Evolutionary conservation across 2,888 invertebrate genomes (phyloP).

Genomic region (Archaeoteleia sp.): DNA sequence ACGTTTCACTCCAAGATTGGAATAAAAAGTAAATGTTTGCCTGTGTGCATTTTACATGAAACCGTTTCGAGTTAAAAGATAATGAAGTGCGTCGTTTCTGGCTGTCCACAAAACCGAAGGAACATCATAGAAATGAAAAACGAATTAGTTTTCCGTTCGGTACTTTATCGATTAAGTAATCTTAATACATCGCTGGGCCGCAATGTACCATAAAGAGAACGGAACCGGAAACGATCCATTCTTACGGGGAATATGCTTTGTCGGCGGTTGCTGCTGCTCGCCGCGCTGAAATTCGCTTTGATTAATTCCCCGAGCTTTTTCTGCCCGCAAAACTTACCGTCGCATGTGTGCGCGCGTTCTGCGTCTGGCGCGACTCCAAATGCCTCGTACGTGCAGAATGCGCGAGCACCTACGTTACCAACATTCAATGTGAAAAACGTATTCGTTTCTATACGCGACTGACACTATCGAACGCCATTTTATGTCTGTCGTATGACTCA

Average conservation of each 20-base stretch:
- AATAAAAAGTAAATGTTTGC: no score
- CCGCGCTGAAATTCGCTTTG: slow-evolving; percentile 72
- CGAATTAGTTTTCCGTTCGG: slow-evolving; percentile 69
- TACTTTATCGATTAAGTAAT: slow-evolving; percentile 75
- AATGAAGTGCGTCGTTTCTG: slow-evolving; percentile 40
- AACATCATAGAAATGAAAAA: slow-evolving; percentile 61
- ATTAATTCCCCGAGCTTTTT: slow-evolving; percentile 69
- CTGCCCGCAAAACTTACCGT: slow-evolving; percentile 54
- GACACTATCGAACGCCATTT: no score
- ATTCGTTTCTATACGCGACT: no score
- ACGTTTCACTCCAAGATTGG: no score
- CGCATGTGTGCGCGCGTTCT: slow-evolving; percentile 27
- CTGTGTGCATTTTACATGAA: slow-evolving; percentile 9
- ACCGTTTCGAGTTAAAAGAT: slow-evolving; percentile 34
- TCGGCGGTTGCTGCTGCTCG: slow-evolving; percentile 66
- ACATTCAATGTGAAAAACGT: no score
- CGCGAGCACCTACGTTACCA: slow-evolving; percentile 14
- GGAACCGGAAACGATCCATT: slow-evolving; percentile 75
- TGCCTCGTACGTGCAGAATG: slow-evolving; percentile 27
- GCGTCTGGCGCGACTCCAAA: slow-evolving; percentile 52
- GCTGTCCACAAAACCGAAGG: slow-evolving; percentile 31
- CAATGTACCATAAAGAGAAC: slow-evolving; percentile 75
- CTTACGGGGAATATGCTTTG: slow-evolving; percentile 75
- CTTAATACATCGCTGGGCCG: slow-evolving; percentile 75
- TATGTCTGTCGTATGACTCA: no score